Evolutionary conservation across 2,113 vertebrate genomes (phyloP).

Genomic region (Ictidomys tridecemlineatus): DNA sequence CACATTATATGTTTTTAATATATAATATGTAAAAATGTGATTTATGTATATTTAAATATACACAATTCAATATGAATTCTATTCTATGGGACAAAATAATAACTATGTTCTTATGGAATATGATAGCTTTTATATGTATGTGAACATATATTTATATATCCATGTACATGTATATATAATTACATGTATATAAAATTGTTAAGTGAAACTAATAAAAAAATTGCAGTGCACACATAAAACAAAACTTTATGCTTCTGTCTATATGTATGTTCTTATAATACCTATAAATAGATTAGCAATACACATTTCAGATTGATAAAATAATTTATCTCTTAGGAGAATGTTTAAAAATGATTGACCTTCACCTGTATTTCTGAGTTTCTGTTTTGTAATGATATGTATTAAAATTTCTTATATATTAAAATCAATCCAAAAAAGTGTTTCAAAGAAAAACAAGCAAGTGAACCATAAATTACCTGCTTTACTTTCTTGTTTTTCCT

Average conservation of each 20-base stretch:
- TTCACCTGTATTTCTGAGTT: not conserved
- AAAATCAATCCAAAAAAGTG: not conserved
- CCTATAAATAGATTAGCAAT: not conserved
- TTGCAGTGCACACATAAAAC: not conserved
- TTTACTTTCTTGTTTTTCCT: not conserved
- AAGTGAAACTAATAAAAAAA: not conserved
- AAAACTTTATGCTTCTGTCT: not conserved
- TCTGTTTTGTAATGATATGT: not conserved
- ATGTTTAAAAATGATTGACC: not conserved
- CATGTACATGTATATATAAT: not conserved
- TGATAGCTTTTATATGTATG: not conserved
- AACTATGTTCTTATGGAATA: not conserved
- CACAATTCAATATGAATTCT: not conserved
- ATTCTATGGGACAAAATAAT: not conserved
- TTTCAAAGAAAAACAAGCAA: constrained; percentile 25
- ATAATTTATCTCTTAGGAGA: not conserved
- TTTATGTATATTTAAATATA: not conserved
- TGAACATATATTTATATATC: not conserved
- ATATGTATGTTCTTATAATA: not conserved
- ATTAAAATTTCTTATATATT: not conserved
- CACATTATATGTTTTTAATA: not conserved
- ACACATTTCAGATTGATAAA: not conserved
- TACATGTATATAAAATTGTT: not conserved
- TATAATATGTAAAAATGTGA: not conserved
- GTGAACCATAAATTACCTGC: not conserved